Base-by-base conservation (phyloP, 2,797 vertebrate genomes). In the Hydrocynus forskahlii region DNA sequence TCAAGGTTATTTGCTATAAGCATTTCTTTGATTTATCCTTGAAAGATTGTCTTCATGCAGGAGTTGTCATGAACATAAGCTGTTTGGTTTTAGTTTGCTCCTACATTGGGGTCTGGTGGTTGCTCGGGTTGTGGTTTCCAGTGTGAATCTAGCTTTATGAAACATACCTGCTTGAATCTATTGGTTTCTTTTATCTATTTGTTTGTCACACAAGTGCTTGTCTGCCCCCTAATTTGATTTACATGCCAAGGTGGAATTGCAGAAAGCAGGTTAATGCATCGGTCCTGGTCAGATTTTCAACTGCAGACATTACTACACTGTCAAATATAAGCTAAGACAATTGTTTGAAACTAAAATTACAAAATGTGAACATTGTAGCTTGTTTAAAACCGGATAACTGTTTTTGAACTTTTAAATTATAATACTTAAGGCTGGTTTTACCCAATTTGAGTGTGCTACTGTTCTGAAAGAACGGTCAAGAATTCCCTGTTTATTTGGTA, bases 1-100 rank as follows among this genome's bases (percentile, higher is more conserved):
- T 89, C 88, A 88, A 92, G 92, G 92, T 94, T 92, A 91, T 91
- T 92, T 89, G 84, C 86, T 81, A 1, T 19, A 88, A 89, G 60
- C 64, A 8, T 81, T 55, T 76, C 54, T 82, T 83, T 81, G 25
- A 54, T 76, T 85, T 85, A 84, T 88, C 83, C 84, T 80, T 40
- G 84, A 69, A 64, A 63, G 75, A 12, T 13, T 38, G 12, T 35
- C 64, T 75, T 21, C 72, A 57, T 67, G 52, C 25, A 82, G 70
- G 68, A 79, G 83, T 89, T 87, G 86, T 88, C 45, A 50, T 60
- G 64, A 67, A 85, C 76, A 54, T 12, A 79, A 81, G 82, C 66
- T 70, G 80, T 77, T 81, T 84, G 83, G 45, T 63, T 82, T 79
- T 78, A 70, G 75, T 52, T 78, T 79, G 40, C 52, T 74, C 29